These are phyloP conservation scores for Mico argentatus DNA, from an alignment of 2,797 vertebrate species.

Conservation along the genomic window DNA sequence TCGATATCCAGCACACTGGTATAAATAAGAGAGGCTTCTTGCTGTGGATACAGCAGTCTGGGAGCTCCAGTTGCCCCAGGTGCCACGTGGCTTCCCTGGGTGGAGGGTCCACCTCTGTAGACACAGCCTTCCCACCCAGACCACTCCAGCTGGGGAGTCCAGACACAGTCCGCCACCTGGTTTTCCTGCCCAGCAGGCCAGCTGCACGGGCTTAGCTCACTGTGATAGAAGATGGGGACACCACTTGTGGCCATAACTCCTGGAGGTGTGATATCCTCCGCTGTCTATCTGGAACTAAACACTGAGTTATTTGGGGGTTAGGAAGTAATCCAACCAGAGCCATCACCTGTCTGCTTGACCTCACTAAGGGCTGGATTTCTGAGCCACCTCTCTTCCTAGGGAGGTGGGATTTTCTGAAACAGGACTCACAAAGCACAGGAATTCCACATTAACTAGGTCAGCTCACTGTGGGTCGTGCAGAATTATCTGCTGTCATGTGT, in stretches of 20 bases:
- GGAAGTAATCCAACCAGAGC: constrained; percentile 14
- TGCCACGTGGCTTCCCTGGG: too few relatives aligned
- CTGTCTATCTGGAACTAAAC: constrained; percentile 6
- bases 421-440: constrained; percentile 30
- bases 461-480: background rate
- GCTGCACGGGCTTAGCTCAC: too few relatives aligned
- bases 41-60: too few relatives aligned
- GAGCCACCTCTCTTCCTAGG: background rate
- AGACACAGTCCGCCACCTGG: too few relatives aligned
- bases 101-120: too few relatives aligned
- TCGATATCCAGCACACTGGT: too few relatives aligned
- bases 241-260: background rate
- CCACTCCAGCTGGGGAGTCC: too few relatives aligned
- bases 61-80: too few relatives aligned
- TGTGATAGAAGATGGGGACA: background rate
- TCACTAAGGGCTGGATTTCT: background rate
- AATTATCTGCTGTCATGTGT: background rate
- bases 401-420: constrained; percentile 1
- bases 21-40: too few relatives aligned
- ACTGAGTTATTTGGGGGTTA: background rate
- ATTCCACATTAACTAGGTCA: constrained; percentile 41
- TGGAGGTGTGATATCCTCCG: background rate
- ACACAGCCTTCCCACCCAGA: too few relatives aligned
- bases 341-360: background rate
- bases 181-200: too few relatives aligned